Conservation (phyloP, 2,797 vertebrate genomes). For the Ambastaia sidthimunki region DNA sequence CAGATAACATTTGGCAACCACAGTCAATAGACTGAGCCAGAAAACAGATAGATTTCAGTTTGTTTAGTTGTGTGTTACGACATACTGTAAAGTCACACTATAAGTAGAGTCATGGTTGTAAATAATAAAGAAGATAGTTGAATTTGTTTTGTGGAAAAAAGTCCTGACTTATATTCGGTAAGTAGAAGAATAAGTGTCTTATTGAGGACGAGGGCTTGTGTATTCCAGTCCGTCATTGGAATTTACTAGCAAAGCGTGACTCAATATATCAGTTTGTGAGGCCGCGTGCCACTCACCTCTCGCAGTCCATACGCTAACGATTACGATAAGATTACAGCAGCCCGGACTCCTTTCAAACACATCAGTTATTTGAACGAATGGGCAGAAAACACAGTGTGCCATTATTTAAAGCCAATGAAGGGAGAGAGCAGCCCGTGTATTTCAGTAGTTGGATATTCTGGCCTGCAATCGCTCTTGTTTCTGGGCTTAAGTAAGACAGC, state of each 20-base stretch:
- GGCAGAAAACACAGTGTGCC: slow-evolving; percentile 1
- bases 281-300: not conserved
- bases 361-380: slow-evolving; percentile 18
- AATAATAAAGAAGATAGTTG: slow-evolving; percentile 2
- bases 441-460: slow-evolving; percentile 19
- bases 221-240: slow-evolving; percentile 28
- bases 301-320: not conserved
- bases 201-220: not conserved
- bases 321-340: slow-evolving; percentile 40
- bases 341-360: slow-evolving; percentile 14
- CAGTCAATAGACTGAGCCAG: slow-evolving; percentile 10
- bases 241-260: slow-evolving; percentile 31
- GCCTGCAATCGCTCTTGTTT: slow-evolving; percentile 36
- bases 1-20: slow-evolving; percentile 16
- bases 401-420: slow-evolving; percentile 12
- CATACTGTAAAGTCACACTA: slow-evolving; percentile 4
- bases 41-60: not conserved
- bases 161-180: not conserved
- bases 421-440: slow-evolving; percentile 32
- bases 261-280: slow-evolving; percentile 25
- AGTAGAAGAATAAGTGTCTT: not conserved
- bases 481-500: slow-evolving; percentile 41
- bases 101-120: not conserved
- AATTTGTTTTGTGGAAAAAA: slow-evolving; percentile 8
- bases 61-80: not conserved